These are phyloP conservation scores for Poicephalus meyeri DNA, from an alignment of 2,113 vertebrate species.

Conservation along the genomic window DNA sequence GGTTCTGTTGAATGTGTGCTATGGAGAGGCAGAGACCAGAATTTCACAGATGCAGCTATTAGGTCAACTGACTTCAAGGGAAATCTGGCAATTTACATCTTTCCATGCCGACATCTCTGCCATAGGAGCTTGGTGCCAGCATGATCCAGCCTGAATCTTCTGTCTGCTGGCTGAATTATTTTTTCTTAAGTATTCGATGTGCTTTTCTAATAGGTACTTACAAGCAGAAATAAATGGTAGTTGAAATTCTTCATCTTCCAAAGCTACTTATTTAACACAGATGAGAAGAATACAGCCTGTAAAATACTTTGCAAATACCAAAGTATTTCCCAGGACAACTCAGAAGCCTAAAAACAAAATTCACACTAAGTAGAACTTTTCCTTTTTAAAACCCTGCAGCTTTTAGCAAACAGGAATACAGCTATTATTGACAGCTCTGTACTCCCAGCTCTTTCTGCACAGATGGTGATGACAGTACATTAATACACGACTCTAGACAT, in stretches of 20 bases:
- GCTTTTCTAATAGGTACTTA: conserved; percentile 1
- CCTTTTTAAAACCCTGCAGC: neutral
- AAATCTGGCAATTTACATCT: neutral
- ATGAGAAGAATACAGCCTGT: neutral
- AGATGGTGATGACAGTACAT: conserved; percentile 22
- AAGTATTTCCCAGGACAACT: neutral
- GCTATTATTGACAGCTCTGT: conserved; percentile 11
- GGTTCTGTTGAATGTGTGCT: neutral
- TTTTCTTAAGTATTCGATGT: neutral
- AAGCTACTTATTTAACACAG: neutral
- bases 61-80: neutral
- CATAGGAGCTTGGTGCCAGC: neutral
- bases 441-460: neutral
- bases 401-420: neutral
- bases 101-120: neutral
- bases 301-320: neutral
- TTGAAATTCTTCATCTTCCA: neutral
- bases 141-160: neutral
- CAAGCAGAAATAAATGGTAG: conserved; percentile 12
- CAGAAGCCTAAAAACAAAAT: neutral
- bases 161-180: neutral
- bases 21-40: neutral
- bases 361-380: neutral
- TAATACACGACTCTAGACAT: neutral
- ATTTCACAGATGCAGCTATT: neutral